Evolutionary conservation across 2,113 vertebrate genomes (phyloP), one percentile per base, ranked within the genome.

Genomic region (Lagenorhynchus albirostris): DNA sequence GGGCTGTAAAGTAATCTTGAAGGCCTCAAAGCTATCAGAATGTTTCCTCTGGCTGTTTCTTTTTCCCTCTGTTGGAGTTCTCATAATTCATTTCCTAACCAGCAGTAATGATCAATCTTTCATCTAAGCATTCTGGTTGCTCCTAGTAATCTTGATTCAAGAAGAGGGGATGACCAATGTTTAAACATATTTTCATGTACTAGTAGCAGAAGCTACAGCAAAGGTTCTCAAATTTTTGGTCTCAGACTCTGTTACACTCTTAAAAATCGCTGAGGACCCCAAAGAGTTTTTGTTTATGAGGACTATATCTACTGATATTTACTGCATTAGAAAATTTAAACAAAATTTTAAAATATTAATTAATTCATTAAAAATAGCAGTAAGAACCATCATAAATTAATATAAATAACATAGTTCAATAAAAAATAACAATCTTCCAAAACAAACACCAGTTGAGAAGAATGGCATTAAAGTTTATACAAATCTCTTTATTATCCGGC

Each of bases 351-450:
- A 94, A 83, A 70, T 47, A 38, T 38, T 38, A 38, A 81, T 55
- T 86, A 81, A 25, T 85, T 80, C 67, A 96, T 62, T 81, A 73
- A 65, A 93, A 89, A 74, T 47, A 92, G 58, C 10, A 85, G 50
- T 71, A 41, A 83, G 53, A 87, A 31, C 3, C 31, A 70, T 70
- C 53, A 82, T 13, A 95, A 11, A 93, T 86, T 86, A 89, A 86
- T 55, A 71, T 38, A 94, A 90, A 76, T 58, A 85, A 80, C 15
- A 38, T 38, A 62, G 53, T n/a, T 85, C 41, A 77, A 77, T 87
- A 76, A 88, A 95, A 97, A 74, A 93, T 68, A 53, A 77, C 50
- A 62, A 87, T 77, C 80, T 97, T 83, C 58, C 38, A 83, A 84
- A 82, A 74, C 9, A 63, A 67, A 83, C 87, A 41, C 18, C 82